Conservation (phyloP, 2,113 vertebrate genomes). For the Nymphicus hollandicus region DNA sequence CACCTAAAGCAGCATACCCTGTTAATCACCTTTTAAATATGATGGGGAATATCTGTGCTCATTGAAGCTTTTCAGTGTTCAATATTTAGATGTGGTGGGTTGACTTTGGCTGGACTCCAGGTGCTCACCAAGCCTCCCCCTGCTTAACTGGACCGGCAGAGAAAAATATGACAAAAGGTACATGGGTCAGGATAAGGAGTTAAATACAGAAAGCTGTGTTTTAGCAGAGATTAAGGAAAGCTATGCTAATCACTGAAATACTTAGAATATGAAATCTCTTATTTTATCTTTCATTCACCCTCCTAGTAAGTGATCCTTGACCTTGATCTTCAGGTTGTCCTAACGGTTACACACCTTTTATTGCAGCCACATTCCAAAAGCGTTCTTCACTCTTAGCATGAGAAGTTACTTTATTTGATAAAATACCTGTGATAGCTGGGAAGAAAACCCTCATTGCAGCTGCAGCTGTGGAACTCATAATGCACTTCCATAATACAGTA, state of each 20-base stretch:
- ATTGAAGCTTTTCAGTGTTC: neutral
- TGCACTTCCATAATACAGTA: neutral
- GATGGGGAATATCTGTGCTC: neutral
- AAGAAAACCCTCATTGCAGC: neutral
- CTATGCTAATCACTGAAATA: neutral
- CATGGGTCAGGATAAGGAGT: neutral
- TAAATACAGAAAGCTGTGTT: neutral
- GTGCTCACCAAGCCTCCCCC: neutral
- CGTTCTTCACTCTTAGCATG: neutral
- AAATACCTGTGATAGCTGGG: neutral
- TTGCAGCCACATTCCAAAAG: neutral
- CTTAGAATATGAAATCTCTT: neutral
- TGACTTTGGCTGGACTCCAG: neutral
- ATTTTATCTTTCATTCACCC: neutral
- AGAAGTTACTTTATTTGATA: neutral
- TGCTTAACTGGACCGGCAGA: neutral
- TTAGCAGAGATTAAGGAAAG: neutral
- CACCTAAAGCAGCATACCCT: neutral
- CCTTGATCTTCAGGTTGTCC: neutral
- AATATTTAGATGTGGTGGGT: neutral
- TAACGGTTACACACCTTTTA: neutral
- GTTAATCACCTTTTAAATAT: neutral
- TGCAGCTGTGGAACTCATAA: neutral
- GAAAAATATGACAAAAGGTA: accelerated
- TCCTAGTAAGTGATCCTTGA: neutral